Percentiles rank a stretch among this genome's conserved stretches.
Conservation (phyloP, 2,797 vertebrate species). For the Alcedo quadribrachys region DNA sequence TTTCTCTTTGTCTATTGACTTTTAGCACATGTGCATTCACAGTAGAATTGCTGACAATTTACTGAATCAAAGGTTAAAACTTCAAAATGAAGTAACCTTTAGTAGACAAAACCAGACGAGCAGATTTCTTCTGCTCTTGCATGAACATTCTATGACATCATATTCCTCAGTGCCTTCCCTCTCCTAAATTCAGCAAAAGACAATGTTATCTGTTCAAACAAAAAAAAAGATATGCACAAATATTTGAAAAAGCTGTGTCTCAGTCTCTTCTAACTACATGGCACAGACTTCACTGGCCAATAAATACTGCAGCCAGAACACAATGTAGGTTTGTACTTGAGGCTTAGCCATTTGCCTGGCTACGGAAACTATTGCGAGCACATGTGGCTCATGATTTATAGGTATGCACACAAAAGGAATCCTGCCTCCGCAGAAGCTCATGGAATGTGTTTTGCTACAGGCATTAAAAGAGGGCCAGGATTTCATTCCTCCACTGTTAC, state of each 20-base stretch:
- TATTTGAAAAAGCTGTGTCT: slow-evolving; percentile 7
- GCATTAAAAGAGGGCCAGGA: background rate
- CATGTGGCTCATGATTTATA: background rate
- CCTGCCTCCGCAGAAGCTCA: background rate
- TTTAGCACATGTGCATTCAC: background rate
- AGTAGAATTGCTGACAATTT: background rate
- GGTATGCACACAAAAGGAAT: background rate
- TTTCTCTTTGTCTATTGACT: background rate
- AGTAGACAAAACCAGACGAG: background rate
- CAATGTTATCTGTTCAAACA: slow-evolving; percentile 12
- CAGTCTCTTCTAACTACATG: background rate
- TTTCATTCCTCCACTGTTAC: background rate
- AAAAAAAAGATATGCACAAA: background rate
- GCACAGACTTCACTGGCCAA: background rate
- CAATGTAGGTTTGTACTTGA: background rate
- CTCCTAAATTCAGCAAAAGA: background rate
- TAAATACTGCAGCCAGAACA: background rate
- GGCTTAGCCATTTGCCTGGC: background rate
- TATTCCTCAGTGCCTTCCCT: background rate
- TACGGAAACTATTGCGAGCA: background rate
- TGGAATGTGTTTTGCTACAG: background rate
- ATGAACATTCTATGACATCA: background rate
- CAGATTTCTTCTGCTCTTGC: background rate
- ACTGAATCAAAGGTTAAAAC: background rate
- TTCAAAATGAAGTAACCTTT: background rate